Base-by-base conservation (phyloP, 2,888 invertebrate species). In the Pyrrhosoma nymphula region DNA sequence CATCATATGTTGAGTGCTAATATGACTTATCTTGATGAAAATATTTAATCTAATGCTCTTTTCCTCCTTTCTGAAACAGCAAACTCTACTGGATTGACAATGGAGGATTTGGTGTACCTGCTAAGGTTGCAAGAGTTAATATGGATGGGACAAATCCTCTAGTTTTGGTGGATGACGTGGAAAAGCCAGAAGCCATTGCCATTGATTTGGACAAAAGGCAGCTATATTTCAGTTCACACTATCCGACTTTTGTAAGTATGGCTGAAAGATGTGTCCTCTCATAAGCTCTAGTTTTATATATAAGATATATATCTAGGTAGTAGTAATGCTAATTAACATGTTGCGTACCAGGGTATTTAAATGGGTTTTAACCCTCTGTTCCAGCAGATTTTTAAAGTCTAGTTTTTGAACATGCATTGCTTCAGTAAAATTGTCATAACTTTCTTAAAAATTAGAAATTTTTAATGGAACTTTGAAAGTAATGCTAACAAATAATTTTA, bases 41-140 rank as follows among this genome's bases (percentile, higher is more conserved):
- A 47, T 47, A 47, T 47, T 47, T 47, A 4, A 47, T 47, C 47
- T 47, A n/a, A n/a, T n/a, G 47, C 8, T 47, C 8, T 47, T 47
- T 47, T 91, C 88, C 89, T 95, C 90, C 95, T 95, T 95, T 96
- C 96, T 96, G 95, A 96, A 97, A 90, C 97, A 98, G 98, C 60
- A 98, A 98, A 97, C 97, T 99, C 56, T 99, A 99, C 97, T 99
- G 99, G 99, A 98, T 99, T 20, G 99, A 99, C 96, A 98, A 99
- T 96, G 99, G 99, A 20, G 99, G 99, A 18, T 98, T 97, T 95
- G 99, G 99, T 2, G 98, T 99, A 0, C 98, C 99, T 0, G 97
- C 98, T 0, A 99, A 99, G 97, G 98, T 99, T 60, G 99, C 98
- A 0, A 98, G 98, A 96, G 99, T 99, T 0, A 98, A 99, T 96